Percentiles rank a stretch among this genome's conserved stretches.
phyloP scores from a whole-genome alignment of 2,797 vertebrate species.

The Dendrocincla fuliginosa region DNA sequence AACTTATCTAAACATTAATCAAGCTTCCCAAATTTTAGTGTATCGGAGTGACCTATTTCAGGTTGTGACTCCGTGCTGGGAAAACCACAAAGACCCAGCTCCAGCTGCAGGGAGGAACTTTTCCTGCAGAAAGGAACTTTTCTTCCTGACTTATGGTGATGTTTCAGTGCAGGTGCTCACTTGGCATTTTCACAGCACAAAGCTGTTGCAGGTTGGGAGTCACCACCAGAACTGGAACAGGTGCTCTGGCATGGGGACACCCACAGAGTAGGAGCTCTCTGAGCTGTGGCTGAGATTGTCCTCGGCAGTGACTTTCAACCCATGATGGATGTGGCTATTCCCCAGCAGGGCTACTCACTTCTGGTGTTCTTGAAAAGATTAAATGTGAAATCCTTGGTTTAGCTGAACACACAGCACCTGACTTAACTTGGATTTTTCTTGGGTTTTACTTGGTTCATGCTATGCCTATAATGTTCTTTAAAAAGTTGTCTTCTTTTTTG shows the following conservation, averaged over 20 bases:
- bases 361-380: background rate
- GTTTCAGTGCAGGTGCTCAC: background rate
- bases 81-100: background rate
- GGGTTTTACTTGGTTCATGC: background rate
- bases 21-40: background rate
- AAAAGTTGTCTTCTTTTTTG: background rate
- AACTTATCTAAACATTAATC: background rate
- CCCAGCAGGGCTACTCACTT: background rate
- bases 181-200: background rate
- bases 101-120: background rate
- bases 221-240: background rate
- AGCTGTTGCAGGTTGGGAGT: background rate
- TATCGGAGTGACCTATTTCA: background rate
- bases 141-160: background rate
- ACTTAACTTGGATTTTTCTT: background rate
- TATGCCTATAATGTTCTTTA: background rate
- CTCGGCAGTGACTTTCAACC: background rate
- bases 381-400: background rate
- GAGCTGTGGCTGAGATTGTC: background rate
- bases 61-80: background rate
- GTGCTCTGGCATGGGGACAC: accelerated
- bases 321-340: background rate
- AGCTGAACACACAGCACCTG: background rate
- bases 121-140: background rate
- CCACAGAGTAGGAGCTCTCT: background rate